A percentile compares a stretch with the other conserved stretches of the same genome.
These are phyloP conservation scores for Orius insidiosus DNA, from an alignment of 1,140 invertebrate species.

Conservation along the genomic window DNA sequence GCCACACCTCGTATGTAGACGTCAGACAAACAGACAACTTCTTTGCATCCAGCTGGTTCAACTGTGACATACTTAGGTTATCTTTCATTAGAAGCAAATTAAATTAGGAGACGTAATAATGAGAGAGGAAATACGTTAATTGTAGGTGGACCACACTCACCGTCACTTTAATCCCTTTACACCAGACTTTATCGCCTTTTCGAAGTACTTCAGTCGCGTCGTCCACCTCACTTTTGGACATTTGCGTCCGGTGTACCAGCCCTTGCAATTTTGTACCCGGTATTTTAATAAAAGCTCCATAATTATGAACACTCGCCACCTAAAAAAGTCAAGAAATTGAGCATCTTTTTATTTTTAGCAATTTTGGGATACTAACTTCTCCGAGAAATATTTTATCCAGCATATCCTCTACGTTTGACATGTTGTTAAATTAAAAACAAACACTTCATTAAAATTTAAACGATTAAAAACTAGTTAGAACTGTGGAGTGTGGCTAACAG, in stretches of 20 bases:
- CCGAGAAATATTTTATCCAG: too few relatives aligned
- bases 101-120: not conserved
- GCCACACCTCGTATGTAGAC: too few relatives aligned
- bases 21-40: too few relatives aligned
- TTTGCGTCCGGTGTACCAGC: conserved; percentile 23
- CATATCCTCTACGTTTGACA: too few relatives aligned
- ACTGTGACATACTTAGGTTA: too few relatives aligned
- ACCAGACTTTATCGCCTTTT: conserved; percentile 28
- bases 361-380: too few relatives aligned
- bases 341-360: not conserved
- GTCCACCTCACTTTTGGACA: conserved; percentile 24
- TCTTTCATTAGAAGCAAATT: too few relatives aligned
- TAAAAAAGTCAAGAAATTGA: conserved; percentile 15
- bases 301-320: conserved; percentile 28
- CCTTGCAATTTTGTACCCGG: conserved; percentile 27
- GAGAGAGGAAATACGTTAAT: not conserved
- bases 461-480: too few relatives aligned
- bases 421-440: too few relatives aligned
- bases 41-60: too few relatives aligned
- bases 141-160: conserved; percentile 13
- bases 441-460: too few relatives aligned
- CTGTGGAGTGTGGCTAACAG: too few relatives aligned
- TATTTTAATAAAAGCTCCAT: conserved; percentile 30
- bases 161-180: conserved; percentile 25
- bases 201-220: conserved; percentile 27